Evolutionary conservation across 2,888 invertebrate genomes (phyloP).

Genomic region (Philhelius pedissequus): DNA sequence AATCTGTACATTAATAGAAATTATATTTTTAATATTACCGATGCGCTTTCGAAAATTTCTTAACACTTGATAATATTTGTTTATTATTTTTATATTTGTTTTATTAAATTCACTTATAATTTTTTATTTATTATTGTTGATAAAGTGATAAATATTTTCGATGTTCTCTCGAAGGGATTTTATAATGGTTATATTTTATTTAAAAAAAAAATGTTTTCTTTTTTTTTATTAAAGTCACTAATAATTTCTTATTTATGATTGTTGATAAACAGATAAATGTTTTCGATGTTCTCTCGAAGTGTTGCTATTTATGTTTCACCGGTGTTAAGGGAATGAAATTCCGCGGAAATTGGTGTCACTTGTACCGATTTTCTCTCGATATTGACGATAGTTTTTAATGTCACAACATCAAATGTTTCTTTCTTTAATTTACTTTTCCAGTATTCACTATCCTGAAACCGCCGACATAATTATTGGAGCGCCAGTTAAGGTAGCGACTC

Average conservation of each 20-base stretch:
- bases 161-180: not conserved
- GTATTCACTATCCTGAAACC: too few relatives aligned
- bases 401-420: not conserved
- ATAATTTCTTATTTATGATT: not conserved
- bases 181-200: too few relatives aligned
- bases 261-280: not conserved
- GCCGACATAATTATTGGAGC: too few relatives aligned
- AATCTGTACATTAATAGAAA: too few relatives aligned
- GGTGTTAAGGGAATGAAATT: too few relatives aligned
- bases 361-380: not conserved
- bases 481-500: too few relatives aligned
- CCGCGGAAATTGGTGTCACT: too few relatives aligned
- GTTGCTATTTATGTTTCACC: not conserved
- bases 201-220: too few relatives aligned
- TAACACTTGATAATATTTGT: not conserved
- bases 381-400: not conserved
- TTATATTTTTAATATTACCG: not conserved
- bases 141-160: not conserved
- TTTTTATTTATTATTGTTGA: not conserved
- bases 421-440: too few relatives aligned
- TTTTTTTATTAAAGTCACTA: too few relatives aligned
- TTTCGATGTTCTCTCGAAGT: not conserved
- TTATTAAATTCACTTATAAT: not conserved
- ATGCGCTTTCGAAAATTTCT: not conserved
- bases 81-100: not conserved